Evolutionary conservation across 1,140 invertebrate species (phyloP), one percentile per base, ranked within the genome.

Genomic region (Eupristina koningsbergeri): DNA sequence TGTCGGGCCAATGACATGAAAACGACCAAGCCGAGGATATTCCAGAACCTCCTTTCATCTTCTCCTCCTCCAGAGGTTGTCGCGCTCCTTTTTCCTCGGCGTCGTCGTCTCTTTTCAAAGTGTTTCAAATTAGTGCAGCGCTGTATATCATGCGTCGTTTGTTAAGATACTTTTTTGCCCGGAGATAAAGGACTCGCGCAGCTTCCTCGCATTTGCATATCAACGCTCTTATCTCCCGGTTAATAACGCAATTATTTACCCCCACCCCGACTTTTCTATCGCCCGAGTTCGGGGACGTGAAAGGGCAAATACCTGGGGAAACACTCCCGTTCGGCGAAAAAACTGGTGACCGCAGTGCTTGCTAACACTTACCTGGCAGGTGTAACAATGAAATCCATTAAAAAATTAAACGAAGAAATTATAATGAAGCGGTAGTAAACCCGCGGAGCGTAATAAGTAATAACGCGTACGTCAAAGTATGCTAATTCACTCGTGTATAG

Each of bases 1-100:
- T 19, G 64, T 67, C 39, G 58, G 71, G 80, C 81, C 74, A 83
- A 83, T 77, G 81, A 69, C 81, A 76, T 77, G 73, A 76, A 69
- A 83, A 77, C 71, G 74, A 77, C 58, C 22, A 11, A 5, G 73
- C 34, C 61, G 50, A 17, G 11, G 58, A 74, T n/a, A 47, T 53
- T 77, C 34, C 15, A 6, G 26, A 19, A 8, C 47, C 34, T n/a
- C 53, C 50, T 36, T 77, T 61, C 75, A 79, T 79, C 76, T 80
- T 45, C 34, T 22, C 15, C 50, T 17, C 50, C 19, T 53, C 50
- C 3, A 19, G 22, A 7, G 19, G 5, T 58, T 61, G 15, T 29
- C 22, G 64, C 61, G 58, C 39, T 17, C n/a, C 64, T 67, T 45
- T 67, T 47, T 15, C 58, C n/a, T n/a, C n/a, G n/a, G n/a, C 53